Evolutionary conservation across 2,797 vertebrate genomes (phyloP).

Genomic region (Anniella stebbinsi): DNA sequence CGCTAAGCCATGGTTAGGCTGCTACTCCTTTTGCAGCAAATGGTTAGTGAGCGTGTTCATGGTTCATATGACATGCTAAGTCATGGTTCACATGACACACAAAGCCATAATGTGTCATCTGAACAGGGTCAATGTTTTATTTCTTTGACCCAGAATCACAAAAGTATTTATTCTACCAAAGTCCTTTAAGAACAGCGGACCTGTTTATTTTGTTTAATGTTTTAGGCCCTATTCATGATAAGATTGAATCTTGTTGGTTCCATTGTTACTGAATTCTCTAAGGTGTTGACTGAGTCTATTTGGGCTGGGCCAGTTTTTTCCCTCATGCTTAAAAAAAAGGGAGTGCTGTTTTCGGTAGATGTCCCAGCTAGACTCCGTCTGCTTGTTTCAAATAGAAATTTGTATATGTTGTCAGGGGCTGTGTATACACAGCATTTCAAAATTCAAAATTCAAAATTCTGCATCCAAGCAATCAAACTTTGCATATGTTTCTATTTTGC

Average conservation of each 20-base stretch:
- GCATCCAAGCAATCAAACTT: background rate
- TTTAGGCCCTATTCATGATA: background rate
- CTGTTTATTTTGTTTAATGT: background rate
- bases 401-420: background rate
- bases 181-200: fast-evolving
- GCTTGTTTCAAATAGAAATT: background rate
- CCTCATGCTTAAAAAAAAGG: background rate
- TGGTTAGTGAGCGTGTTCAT: no score
- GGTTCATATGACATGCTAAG: no score
- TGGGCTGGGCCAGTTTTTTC: background rate
- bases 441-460: background rate
- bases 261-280: background rate
- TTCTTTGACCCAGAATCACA: fast-evolving
- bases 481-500: background rate
- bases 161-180: no score
- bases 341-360: conserved; percentile 17
- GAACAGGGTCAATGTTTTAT: background rate
- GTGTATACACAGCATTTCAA: background rate
- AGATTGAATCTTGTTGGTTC: background rate
- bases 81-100: no score
- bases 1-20: no score
- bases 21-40: no score
- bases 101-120: no score
- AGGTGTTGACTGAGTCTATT: background rate
- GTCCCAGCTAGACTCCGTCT: background rate